These are phyloP conservation scores for Hyperopisus bebe DNA, from an alignment of 2,113 vertebrate species.

Conservation along the genomic window DNA sequence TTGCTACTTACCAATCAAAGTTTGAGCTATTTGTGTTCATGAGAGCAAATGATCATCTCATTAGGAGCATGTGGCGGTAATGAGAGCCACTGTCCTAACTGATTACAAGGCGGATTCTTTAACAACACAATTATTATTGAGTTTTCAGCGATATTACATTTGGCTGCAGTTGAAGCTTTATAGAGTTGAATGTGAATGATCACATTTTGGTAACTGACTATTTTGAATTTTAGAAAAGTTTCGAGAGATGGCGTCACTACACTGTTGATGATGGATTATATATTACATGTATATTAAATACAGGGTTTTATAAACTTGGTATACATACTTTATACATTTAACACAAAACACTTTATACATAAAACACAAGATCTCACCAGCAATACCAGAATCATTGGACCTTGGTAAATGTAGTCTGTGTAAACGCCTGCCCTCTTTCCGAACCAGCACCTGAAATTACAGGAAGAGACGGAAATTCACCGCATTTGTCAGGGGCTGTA, in stretches of 20 bases:
- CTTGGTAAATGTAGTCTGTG: constrained; percentile 97
- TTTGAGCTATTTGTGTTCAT: neutral
- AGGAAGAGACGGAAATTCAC: constrained; percentile 52
- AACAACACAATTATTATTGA: neutral
- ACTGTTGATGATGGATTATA: neutral
- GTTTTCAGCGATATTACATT: neutral
- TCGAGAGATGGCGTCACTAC: neutral
- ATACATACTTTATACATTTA: neutral
- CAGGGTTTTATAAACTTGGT: neutral
- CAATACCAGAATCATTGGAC: constrained; percentile 93
- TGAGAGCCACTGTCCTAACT: neutral
- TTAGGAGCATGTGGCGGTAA: neutral
- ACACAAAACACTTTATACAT: neutral
- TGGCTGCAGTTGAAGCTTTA: neutral
- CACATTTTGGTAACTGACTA: neutral
- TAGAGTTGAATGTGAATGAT: neutral
- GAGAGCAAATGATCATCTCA: neutral
- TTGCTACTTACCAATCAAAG: neutral
- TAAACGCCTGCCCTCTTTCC: constrained; percentile 87
- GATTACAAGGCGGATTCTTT: neutral
- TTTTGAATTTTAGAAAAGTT: neutral
- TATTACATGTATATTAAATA: neutral
- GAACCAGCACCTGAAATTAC: constrained; percentile 94
- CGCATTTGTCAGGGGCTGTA: neutral
- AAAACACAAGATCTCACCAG: constrained; percentile 69